phyloP scores from a whole-genome alignment of 2,888 invertebrate genomes.

The Cryptophagus acutangulus region DNA sequence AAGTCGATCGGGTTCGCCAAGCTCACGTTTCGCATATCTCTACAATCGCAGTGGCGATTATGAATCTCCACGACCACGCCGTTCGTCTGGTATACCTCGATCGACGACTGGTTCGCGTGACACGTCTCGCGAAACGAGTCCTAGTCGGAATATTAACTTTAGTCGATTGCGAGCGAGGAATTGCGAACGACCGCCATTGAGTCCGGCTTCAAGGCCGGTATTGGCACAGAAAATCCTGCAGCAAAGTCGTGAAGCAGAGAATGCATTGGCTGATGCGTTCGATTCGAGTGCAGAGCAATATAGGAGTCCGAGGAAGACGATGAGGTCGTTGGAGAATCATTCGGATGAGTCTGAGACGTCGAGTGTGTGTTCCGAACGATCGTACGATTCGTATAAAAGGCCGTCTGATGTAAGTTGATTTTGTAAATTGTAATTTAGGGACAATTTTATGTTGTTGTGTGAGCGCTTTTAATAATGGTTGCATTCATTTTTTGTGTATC shows the following conservation, averaged over 20 bases:
- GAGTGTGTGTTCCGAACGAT: constrained; percentile 89
- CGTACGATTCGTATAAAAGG: constrained; percentile 75
- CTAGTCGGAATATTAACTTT: constrained; percentile 39
- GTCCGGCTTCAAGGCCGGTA: constrained; percentile 53
- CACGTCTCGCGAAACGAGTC: constrained; percentile 47
- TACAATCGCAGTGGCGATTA: constrained; percentile 54
- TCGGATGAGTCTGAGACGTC: constrained; percentile 91
- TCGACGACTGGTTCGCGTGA: constrained; percentile 65
- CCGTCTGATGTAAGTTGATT: constrained; percentile 67
- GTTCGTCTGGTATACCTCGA: constrained; percentile 66
- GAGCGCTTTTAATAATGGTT: constrained; percentile 20
- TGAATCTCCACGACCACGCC: constrained; percentile 49
- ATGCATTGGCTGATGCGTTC: constrained; percentile 70
- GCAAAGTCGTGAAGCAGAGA: constrained; percentile 84
- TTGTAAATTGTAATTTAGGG: constrained; percentile 6
- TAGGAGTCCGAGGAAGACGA: constrained; percentile 40
- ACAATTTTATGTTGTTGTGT: constrained; percentile 14
- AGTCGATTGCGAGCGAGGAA: constrained; percentile 43
- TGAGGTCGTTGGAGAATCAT: constrained; percentile 60
- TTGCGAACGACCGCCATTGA: constrained; percentile 53
- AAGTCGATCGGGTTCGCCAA: constrained; percentile 90
- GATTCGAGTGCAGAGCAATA: constrained; percentile 38
- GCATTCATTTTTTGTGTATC: constrained; percentile 26
- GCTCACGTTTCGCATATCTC: constrained; percentile 73
- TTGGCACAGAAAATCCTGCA: constrained; percentile 80